Percentiles rank a stretch among this genome's conserved stretches.
These are phyloP conservation scores for Lepas anatifera DNA, from an alignment of 2,888 invertebrate genomes.

Conservation along the genomic window DNA sequence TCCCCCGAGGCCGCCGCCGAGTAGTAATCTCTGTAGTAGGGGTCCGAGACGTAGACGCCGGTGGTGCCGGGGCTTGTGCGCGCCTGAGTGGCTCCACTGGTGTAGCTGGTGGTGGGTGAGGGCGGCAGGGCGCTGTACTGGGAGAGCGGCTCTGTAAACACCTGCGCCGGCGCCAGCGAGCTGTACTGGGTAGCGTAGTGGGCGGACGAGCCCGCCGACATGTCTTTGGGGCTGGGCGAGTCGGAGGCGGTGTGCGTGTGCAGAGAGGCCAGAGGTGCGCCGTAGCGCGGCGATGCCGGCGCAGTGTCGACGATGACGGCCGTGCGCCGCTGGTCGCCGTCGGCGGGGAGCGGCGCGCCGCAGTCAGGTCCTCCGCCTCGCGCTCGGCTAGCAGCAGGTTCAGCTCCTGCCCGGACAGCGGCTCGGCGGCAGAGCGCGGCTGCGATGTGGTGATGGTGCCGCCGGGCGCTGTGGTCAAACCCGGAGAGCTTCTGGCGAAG, in stretches of 20 bases:
- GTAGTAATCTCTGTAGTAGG: slow-evolving; percentile 2
- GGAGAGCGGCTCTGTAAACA: slow-evolving; percentile 11
- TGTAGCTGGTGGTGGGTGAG: background rate
- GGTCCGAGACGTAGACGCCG: background rate
- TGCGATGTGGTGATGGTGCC: slow-evolving; percentile 49
- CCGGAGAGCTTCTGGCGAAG: too few species aligned
- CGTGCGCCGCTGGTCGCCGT: background rate
- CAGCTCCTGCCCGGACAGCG: slow-evolving; percentile 34
- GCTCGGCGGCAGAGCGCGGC: slow-evolving; percentile 55
- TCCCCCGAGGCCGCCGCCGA: background rate
- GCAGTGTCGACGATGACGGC: background rate
- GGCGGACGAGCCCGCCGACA: background rate
- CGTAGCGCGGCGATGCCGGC: background rate
- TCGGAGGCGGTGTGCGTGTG: too few species aligned
- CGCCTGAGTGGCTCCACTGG: background rate
- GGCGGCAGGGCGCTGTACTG: slow-evolving; percentile 3
- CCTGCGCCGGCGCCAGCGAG: slow-evolving; percentile 10
- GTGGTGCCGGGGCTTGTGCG: background rate
- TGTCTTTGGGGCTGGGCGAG: background rate
- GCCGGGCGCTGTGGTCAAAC: too few species aligned
- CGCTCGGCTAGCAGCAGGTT: slow-evolving; percentile 51
- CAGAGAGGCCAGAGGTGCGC: slow-evolving; percentile 5
- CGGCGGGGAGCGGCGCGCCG: slow-evolving; percentile 42
- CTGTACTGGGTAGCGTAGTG: slow-evolving; percentile 13
- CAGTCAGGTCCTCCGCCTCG: slow-evolving; percentile 71